Conservation (phyloP, 2,797 vertebrate species). For the Malacoraja senta region DNA sequence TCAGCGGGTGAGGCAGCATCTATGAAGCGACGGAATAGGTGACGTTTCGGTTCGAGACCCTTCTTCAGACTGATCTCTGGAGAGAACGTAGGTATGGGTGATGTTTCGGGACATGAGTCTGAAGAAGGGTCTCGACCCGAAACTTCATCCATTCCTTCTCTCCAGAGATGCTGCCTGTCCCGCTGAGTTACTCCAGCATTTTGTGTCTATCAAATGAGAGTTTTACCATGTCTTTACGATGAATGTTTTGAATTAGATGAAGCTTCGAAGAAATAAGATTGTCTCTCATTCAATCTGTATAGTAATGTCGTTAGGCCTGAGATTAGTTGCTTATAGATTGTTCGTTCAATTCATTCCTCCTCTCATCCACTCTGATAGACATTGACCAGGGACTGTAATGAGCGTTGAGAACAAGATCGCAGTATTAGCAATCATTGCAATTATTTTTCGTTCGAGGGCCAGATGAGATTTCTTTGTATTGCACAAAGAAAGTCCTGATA, state of each 20-base stretch:
- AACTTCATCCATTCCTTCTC: too few relatives aligned
- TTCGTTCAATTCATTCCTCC: neutral
- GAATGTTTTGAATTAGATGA: neutral
- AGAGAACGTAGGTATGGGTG: too few relatives aligned
- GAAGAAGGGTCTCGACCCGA: too few relatives aligned
- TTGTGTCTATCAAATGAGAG: too few relatives aligned
- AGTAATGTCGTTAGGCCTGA: neutral
- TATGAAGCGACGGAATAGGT: too few relatives aligned
- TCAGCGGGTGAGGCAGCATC: too few relatives aligned
- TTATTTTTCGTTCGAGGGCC: neutral
- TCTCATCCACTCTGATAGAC: neutral
- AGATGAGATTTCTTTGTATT: neutral
- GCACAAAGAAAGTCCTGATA: neutral
- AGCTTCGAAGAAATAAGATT: neutral
- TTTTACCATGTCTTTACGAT: neutral
- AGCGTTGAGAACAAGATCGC: neutral
- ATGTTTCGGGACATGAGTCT: too few relatives aligned
- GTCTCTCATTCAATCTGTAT: neutral
- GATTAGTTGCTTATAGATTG: neutral
- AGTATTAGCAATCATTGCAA: neutral
- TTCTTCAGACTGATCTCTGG: too few relatives aligned
- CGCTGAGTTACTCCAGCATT: too few relatives aligned
- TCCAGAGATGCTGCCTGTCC: too few relatives aligned
- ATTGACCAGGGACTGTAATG: neutral
- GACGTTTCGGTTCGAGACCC: too few relatives aligned